phyloP scores from a whole-genome alignment of 35 echinoderm and acorn worm species.

The Amphiura filiformis region DNA sequence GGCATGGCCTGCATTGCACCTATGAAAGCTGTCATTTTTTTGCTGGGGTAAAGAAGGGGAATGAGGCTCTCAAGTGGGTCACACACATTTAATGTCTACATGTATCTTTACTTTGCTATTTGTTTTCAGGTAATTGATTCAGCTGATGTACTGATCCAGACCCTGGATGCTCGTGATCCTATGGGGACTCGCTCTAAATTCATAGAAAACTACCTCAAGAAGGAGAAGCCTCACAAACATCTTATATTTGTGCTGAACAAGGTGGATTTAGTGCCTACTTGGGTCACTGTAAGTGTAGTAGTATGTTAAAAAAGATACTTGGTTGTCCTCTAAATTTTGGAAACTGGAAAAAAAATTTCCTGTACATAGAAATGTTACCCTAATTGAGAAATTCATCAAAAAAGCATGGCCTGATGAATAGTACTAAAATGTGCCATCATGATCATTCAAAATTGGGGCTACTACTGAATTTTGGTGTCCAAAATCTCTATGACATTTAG shows the following conservation, averaged over 20 bases:
- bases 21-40: too few species aligned
- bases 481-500: too few species aligned
- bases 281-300: slow-evolving; percentile 86
- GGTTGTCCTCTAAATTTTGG: too few species aligned
- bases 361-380: neutral
- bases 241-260: slow-evolving; percentile 94
- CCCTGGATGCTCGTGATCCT: slow-evolving; percentile 89
- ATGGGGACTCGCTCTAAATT: slow-evolving; percentile 86
- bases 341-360: too few species aligned
- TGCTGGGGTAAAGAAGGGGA: too few species aligned
- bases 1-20: too few species aligned
- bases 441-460: too few species aligned
- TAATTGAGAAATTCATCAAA: neutral
- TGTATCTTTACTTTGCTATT: neutral
- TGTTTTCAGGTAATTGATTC: slow-evolving; percentile 86
- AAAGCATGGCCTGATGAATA: too few species aligned
- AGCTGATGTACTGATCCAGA: slow-evolving; percentile 87
- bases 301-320: neutral
- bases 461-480: too few species aligned
- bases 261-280: slow-evolving; percentile 93
- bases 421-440: too few species aligned
- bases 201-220: slow-evolving; percentile 87
- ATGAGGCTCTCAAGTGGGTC: too few species aligned
- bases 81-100: too few species aligned
- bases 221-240: slow-evolving; percentile 92